These are phyloP conservation scores for Eidolon dupreanum DNA, from an alignment of 2,797 vertebrate genomes.

Conservation along the genomic window DNA sequence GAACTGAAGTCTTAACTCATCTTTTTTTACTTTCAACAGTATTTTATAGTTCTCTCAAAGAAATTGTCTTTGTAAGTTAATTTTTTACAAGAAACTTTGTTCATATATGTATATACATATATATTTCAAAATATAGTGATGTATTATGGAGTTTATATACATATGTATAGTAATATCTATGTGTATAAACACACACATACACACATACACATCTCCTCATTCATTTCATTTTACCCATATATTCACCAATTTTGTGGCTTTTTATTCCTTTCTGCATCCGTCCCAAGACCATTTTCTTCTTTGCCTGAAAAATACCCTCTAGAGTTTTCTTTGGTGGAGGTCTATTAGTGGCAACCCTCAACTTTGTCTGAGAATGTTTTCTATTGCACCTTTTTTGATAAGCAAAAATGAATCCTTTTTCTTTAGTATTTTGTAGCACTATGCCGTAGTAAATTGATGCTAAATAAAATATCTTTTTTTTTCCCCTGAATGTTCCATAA, in stretches of 20 bases:
- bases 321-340: neutral
- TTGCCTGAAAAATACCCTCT: constrained; percentile 13
- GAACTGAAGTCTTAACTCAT: neutral
- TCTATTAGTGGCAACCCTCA: neutral
- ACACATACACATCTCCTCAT: neutral
- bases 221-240: constrained; percentile 16
- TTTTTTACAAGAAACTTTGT: constrained; percentile 33
- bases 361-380: neutral
- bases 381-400: neutral
- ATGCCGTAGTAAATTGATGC: neutral
- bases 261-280: constrained; percentile 43
- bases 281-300: constrained; percentile 37
- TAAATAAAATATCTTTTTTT: neutral
- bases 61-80: constrained; percentile 27
- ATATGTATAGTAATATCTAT: neutral
- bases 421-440: neutral
- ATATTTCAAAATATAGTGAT: constrained; percentile 27
- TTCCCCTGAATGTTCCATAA: neutral
- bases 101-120: neutral
- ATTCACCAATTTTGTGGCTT: constrained; percentile 12
- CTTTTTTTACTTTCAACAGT: neutral
- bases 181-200: neutral
- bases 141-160: neutral
- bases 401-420: neutral
- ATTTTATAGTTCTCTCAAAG: constrained; percentile 21